These are phyloP conservation scores for Lucilia cuprina DNA, from an alignment of 1,140 invertebrate species.

Conservation along the genomic window DNA sequence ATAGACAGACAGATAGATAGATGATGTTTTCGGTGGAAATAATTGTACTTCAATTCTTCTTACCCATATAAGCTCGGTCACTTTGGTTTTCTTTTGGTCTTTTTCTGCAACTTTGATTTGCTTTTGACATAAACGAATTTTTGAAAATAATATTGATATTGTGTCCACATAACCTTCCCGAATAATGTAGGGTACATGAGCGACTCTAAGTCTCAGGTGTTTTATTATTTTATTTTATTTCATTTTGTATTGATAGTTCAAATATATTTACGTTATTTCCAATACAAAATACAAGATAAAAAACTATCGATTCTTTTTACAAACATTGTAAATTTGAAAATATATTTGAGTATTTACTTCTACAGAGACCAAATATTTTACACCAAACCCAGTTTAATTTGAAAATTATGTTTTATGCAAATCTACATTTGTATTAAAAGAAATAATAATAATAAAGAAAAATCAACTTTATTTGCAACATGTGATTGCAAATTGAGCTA, in stretches of 20 bases:
- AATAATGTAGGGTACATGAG: neutral
- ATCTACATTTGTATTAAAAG: neutral
- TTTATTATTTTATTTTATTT: neutral
- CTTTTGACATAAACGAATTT: no score
- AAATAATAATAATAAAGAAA: neutral
- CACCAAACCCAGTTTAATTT: slow-evolving; percentile 31
- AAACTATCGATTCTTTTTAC: neutral
- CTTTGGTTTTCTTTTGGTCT: no score
- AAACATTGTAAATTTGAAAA: neutral
- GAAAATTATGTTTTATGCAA: slow-evolving; percentile 33
- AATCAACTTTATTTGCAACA: neutral
- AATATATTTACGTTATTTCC: neutral
- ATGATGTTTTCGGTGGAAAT: no score
- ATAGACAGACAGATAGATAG: no score
- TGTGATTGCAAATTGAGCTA: neutral
- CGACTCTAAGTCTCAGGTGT: neutral
- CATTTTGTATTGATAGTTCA: neutral
- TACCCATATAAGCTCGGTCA: no score
- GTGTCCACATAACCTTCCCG: no score
- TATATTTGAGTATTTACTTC: neutral
- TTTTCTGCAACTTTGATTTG: no score
- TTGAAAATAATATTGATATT: no score
- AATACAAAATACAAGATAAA: neutral
- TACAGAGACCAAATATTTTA: slow-evolving; percentile 1
- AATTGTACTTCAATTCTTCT: no score